Percentiles rank a stretch among this genome's conserved stretches.
Evolutionary conservation across 2,113 vertebrate species (phyloP).

Genomic region (Pogonocichla stellata): DNA sequence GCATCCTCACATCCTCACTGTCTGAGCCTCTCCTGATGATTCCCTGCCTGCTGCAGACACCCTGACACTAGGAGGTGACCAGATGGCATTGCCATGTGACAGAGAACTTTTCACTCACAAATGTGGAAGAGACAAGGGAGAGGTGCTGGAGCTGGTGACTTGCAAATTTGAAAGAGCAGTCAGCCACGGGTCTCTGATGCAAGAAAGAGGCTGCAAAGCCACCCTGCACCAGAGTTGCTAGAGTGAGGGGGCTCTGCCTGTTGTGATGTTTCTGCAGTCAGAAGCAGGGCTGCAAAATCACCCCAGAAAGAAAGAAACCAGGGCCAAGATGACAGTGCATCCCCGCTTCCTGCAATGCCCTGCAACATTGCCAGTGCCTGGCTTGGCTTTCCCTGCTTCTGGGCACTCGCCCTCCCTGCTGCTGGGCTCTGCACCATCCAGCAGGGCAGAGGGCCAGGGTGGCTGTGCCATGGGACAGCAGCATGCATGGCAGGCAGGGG

Average conservation of each 20-base stretch:
- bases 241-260: not conserved
- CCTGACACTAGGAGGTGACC: not conserved
- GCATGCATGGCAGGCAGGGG: rapidly evolving
- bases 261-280: not conserved
- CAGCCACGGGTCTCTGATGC: not conserved
- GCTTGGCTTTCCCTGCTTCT: not conserved
- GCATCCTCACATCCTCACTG: not conserved
- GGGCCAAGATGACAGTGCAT: constrained; percentile 1
- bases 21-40: not conserved
- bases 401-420: not conserved
- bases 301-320: not conserved
- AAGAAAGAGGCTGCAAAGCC: not conserved
- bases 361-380: not conserved
- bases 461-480: not conserved
- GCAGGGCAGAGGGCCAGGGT: rapidly evolving
- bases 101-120: not conserved
- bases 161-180: not conserved
- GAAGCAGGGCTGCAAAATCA: not conserved
- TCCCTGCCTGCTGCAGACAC: not conserved
- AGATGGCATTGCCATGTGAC: not conserved
- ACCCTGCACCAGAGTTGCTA: not conserved
- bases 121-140: not conserved
- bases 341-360: not conserved
- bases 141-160: not conserved
- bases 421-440: not conserved